Conservation (phyloP, 2,888 invertebrate species). For the Noctua comes region DNA sequence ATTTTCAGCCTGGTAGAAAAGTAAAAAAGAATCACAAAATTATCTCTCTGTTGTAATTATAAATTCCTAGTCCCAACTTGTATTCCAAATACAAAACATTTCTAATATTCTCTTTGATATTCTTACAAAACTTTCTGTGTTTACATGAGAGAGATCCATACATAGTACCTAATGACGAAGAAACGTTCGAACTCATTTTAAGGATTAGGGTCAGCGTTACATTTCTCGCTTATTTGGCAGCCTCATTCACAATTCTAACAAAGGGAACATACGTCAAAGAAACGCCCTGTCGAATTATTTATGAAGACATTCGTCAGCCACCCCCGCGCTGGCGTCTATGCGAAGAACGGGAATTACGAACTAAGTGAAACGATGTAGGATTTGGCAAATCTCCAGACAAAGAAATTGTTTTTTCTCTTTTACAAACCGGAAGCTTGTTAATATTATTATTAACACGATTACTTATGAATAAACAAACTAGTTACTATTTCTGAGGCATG, state of each 20-base stretch:
- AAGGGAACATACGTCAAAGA: slow-evolving; percentile 62
- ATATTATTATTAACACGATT: slow-evolving; percentile 1
- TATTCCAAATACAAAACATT: neutral
- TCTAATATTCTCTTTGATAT: neutral
- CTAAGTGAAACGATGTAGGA: slow-evolving; percentile 58
- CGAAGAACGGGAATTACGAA: slow-evolving; percentile 49
- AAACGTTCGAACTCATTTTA: neutral
- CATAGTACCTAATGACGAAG: neutral
- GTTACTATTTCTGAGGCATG: neutral
- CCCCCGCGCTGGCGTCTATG: slow-evolving; percentile 59
- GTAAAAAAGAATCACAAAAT: neutral
- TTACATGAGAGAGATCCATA: neutral
- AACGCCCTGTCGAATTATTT: slow-evolving; percentile 74
- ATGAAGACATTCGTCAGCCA: slow-evolving; percentile 64
- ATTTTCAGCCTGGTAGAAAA: slow-evolving; percentile 22
- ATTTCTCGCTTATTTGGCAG: neutral
- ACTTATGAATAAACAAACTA: neutral
- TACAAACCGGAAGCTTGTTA: slow-evolving; percentile 1
- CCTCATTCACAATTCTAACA: slow-evolving; percentile 38
- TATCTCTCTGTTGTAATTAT: neutral
- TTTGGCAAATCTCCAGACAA: slow-evolving; percentile 74
- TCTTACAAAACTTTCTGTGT: neutral
- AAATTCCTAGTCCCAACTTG: neutral
- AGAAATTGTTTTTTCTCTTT: slow-evolving; percentile 69
- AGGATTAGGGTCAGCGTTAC: neutral